Base-by-base conservation (phyloP, 2,888 invertebrate genomes). In the Mythimna albipuncta region DNA sequence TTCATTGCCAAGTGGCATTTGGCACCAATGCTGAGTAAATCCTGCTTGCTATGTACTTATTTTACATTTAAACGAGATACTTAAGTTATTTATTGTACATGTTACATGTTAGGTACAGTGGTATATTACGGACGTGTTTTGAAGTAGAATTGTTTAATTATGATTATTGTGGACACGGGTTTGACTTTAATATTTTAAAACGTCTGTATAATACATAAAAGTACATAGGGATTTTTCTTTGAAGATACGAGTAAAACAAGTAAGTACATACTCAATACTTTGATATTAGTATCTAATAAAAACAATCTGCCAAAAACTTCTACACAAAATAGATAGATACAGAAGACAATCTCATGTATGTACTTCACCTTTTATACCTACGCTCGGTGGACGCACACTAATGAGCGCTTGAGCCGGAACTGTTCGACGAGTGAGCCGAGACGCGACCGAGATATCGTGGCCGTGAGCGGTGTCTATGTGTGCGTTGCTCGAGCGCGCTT, bases 1-100 rank as follows among this genome's bases (percentile, higher is more conserved):
- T 64, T 55, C 0, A 62, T 74, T 55, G 67, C 83, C 81, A 71
- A 75, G 50, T 59, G 55, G 11, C 52, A 69, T 64, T 82, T 72
- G 74, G 57, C 57, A 64, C 74, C 79, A 73, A 64, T 83, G 68
- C 66, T 79, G 35, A 66, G 63, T 67, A 61, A 69, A 54, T 68
- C 72, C 59, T 47, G 19, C 61, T 63, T 77, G 78, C 52, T 77
- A 79, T 82, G 63, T 79, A 79, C 72, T 74, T 82, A 82, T 75
- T 83, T 79, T 63, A 63, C 58, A 74, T 81, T 68, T 65, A 81
- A 82, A 83, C 79, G 47, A 65, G 50, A 68, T 79, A 79, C 69
- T 79, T 74, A 64, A 55, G 82, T 80, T 79, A 79, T 79, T 78
- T 80, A 82, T 78, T 72, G 11, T 26, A 19, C 21, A 52, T 41